Conservation (phyloP, 2,888 invertebrate genomes). For the Nezara viridula region DNA sequence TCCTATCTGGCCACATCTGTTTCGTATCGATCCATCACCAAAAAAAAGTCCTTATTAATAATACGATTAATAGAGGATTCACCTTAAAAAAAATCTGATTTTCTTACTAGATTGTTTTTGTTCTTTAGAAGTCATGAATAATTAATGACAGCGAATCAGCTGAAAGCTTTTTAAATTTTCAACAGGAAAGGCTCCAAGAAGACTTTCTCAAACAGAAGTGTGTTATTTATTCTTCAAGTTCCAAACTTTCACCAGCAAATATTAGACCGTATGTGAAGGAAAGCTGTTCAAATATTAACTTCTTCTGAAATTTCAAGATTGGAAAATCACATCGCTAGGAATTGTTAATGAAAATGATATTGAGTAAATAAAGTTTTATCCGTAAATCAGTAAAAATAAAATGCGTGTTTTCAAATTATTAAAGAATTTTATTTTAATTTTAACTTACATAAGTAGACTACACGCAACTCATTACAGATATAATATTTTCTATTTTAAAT, state of each 20-base stretch:
- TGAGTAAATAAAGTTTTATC: neutral
- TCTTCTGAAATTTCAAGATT: neutral
- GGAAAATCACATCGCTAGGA: neutral
- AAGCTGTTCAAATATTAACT: neutral
- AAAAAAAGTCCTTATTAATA: neutral
- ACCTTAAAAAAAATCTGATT: neutral
- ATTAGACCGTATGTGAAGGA: neutral
- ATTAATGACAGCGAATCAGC: neutral
- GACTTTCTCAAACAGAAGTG: neutral
- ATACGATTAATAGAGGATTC: neutral
- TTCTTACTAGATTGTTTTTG: neutral
- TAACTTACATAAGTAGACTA: no score
- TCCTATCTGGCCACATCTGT: no score
- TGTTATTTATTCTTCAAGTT: constrained; percentile 14
- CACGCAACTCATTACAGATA: no score
- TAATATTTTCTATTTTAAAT: no score
- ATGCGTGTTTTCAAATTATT: no score
- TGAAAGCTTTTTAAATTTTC: constrained; percentile 5
- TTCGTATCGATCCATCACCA: no score
- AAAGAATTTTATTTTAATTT: no score
- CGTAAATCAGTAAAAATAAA: no score
- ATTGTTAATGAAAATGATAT: neutral
- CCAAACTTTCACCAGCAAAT: neutral
- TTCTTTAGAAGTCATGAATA: neutral
- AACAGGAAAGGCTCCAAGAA: neutral